Evolutionary conservation across 2,113 vertebrate genomes (phyloP).

Genomic region (Zosterops japonicus): DNA sequence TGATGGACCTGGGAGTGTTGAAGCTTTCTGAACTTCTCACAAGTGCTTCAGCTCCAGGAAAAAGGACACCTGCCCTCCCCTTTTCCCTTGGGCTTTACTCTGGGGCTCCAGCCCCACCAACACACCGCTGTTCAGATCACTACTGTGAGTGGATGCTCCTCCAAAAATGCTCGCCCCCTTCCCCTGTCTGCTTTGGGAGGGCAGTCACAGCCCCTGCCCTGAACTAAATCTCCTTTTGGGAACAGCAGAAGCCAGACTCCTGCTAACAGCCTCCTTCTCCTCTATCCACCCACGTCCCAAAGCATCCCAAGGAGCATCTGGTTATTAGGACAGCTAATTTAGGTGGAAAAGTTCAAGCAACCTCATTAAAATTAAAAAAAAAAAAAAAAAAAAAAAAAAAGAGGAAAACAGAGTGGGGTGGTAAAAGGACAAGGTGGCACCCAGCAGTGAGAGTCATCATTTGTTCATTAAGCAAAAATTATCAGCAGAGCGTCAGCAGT

Average conservation of each 20-base stretch:
- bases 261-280: not conserved
- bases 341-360: constrained; percentile 3
- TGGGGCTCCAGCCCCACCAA: not conserved
- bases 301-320: not conserved
- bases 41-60: not conserved
- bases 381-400: not conserved
- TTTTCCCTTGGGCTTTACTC: not conserved
- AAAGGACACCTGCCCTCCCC: not conserved
- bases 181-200: not conserved
- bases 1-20: not conserved
- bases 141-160: not conserved
- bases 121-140: not conserved
- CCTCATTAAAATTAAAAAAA: not conserved
- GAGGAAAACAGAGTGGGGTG: not conserved
- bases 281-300: not conserved
- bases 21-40: not conserved
- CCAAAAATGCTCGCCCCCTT: not conserved
- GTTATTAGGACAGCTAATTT: constrained; percentile 39
- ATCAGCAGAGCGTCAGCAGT: not conserved
- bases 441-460: not conserved
- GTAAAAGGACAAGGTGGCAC: not conserved
- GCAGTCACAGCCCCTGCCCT: not conserved
- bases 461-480: not conserved
- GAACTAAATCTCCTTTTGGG: not conserved
- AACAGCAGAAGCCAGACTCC: not conserved